phyloP scores from a whole-genome alignment of 2,113 vertebrate genomes.

The Atlantisia rogersi region DNA sequence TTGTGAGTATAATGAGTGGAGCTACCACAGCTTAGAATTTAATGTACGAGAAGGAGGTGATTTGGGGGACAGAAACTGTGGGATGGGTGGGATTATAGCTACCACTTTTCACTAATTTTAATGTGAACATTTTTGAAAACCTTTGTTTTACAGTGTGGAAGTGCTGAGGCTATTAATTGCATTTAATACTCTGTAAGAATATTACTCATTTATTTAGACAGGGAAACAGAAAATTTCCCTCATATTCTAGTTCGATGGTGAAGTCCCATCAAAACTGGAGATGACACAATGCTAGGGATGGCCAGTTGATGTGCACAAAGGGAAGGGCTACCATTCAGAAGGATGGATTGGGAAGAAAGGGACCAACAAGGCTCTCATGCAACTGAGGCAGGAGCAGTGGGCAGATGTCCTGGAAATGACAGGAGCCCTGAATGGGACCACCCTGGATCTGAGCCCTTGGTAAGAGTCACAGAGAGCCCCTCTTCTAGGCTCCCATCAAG shows the following conservation, averaged over 20 bases:
- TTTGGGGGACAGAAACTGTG: not conserved
- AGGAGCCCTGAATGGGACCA: no score
- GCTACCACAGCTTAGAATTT: not conserved
- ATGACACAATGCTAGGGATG: not conserved
- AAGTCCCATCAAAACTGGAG: not conserved
- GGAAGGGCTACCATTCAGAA: not conserved
- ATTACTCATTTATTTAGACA: not conserved
- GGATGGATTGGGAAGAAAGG: no score
- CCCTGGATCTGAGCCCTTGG: no score
- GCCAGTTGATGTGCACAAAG: accelerated
- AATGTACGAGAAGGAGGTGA: not conserved
- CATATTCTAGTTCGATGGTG: no score
- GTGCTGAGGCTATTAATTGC: not conserved
- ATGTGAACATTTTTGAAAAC: not conserved
- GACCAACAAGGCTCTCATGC: no score
- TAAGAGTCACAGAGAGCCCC: no score
- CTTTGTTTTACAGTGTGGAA: not conserved
- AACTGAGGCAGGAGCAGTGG: no score
- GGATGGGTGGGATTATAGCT: not conserved
- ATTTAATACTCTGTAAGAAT: not conserved
- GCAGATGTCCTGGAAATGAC: no score
- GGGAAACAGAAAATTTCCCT: not conserved
- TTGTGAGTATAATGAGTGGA: not conserved
- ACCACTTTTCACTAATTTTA: not conserved
- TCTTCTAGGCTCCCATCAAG: no score